Conservation (phyloP, 2,888 invertebrate genomes). For the Drosophila kambysellisi region DNA sequence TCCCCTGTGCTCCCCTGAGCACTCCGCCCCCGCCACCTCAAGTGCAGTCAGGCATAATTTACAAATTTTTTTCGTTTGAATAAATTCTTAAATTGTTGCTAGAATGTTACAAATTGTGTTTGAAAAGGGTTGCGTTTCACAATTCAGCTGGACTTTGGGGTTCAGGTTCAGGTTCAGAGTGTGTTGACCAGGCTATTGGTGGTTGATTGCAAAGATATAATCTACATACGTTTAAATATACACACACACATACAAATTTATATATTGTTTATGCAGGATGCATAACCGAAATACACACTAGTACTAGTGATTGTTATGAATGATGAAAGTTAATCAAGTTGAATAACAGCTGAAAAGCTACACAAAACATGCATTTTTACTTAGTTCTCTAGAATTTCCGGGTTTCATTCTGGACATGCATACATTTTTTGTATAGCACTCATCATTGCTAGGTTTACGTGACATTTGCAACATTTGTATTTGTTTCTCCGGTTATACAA, state of each 20-base stretch:
- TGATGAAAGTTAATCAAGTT: slow-evolving; percentile 7
- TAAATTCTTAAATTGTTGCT: slow-evolving; percentile 36
- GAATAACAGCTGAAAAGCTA: slow-evolving; percentile 8
- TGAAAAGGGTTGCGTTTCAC: slow-evolving; percentile 42
- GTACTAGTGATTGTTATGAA: neutral
- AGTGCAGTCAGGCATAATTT: slow-evolving; percentile 36
- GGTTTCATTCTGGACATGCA: neutral
- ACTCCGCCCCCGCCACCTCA: neutral
- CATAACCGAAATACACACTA: neutral
- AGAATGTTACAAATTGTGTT: slow-evolving; percentile 28
- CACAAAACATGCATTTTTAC: slow-evolving; percentile 34
- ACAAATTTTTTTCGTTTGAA: slow-evolving; percentile 30
- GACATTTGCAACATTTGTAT: slow-evolving; percentile 16
- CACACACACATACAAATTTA: neutral
- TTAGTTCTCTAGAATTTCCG: slow-evolving; percentile 18
- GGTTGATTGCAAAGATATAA: slow-evolving; percentile 39
- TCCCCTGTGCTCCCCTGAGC: neutral
- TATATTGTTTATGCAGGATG: neutral
- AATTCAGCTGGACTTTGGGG: neutral
- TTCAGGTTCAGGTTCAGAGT: slow-evolving; percentile 11
- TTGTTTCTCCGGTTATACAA: neutral
- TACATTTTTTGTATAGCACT: neutral
- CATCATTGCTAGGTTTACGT: slow-evolving; percentile 21
- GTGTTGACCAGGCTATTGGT: slow-evolving; percentile 22
- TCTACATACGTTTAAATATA: slow-evolving; percentile 10